phyloP scores from a whole-genome alignment of 2,113 vertebrate species.

The Coptodon rendalli region DNA sequence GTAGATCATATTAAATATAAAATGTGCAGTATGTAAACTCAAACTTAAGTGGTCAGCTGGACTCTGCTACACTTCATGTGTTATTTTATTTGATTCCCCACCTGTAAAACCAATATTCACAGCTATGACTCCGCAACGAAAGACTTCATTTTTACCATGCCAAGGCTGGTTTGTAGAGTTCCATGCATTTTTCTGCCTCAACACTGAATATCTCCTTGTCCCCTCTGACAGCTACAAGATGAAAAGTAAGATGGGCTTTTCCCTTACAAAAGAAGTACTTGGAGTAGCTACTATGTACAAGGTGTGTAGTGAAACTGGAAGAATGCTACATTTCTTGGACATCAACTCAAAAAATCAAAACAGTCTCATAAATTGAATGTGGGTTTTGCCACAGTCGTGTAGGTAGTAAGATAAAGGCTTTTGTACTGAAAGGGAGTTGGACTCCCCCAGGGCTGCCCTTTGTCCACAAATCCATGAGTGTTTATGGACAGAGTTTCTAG shows the following conservation, averaged over 20 bases:
- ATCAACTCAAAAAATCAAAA: not conserved
- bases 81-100: not conserved
- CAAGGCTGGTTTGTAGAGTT: not conserved
- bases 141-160: not conserved
- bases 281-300: not conserved
- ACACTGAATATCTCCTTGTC: not conserved
- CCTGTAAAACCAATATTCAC: not conserved
- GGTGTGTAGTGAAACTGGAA: not conserved
- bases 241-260: not conserved
- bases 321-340: not conserved
- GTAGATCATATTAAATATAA: not conserved
- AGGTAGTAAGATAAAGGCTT: not conserved
- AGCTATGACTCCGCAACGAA: not conserved
- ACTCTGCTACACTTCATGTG: not conserved
- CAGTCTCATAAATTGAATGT: not conserved
- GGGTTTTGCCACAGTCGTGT: not conserved
- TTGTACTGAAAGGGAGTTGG: not conserved
- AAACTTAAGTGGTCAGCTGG: not conserved
- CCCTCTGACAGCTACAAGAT: not conserved
- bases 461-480: not conserved
- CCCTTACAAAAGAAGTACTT: not conserved
- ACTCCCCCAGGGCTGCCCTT: not conserved
- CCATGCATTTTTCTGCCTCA: not conserved
- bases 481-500: not conserved
- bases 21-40: not conserved